Base-by-base conservation (phyloP, 2,113 vertebrate genomes). In the Sylvilagus bachmani region DNA sequence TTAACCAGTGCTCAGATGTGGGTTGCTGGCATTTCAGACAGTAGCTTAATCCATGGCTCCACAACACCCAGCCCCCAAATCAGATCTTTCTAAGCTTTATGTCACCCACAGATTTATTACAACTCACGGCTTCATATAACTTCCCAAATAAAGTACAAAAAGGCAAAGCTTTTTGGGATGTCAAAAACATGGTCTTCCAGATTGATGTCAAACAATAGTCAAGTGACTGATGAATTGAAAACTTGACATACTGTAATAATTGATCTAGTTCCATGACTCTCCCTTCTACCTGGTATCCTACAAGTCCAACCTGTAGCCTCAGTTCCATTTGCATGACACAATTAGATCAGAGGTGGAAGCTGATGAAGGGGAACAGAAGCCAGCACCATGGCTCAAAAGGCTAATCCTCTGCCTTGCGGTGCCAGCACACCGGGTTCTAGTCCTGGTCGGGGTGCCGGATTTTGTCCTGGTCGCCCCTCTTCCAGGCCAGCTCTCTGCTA, bases 141-240 rank as follows among this genome's bases (percentile, higher is more conserved):
- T 93, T 89, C 9, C 29, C 75, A 38, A 73, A 55, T 86, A 53
- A 93, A 58, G 19, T 88, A 82, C 55, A 75, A 49, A 36, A 67
- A 71, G 33, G 16, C 58, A 58, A 89, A 67, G 86, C 51, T 67
- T 89, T 82, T 58, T 88, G 55, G 51, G 10, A 58, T 89, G 33
- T 21, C 49, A 58, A 67, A 82, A 82, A 67, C 44, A 66, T 33
- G 10, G 5, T 67, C 44, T 33, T 88, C 14, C 33, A 67, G 69
- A 82, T 53, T 27, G 38, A 70, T 11, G 53, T 62, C 55, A 55
- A 77, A 27, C 38, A 53, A 36, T 25, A 29, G 64, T 58, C 24
- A 62, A 61, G 24, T 25, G 24, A 69, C 27, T 33, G n/a, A 27
- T 67, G 61, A 77, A 69, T 7, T 55, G 33, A 69, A 58, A 27